Evolutionary conservation across 2,888 invertebrate species (phyloP), one percentile per base, ranked within the genome.

Genomic region (Cryptus armator): DNA sequence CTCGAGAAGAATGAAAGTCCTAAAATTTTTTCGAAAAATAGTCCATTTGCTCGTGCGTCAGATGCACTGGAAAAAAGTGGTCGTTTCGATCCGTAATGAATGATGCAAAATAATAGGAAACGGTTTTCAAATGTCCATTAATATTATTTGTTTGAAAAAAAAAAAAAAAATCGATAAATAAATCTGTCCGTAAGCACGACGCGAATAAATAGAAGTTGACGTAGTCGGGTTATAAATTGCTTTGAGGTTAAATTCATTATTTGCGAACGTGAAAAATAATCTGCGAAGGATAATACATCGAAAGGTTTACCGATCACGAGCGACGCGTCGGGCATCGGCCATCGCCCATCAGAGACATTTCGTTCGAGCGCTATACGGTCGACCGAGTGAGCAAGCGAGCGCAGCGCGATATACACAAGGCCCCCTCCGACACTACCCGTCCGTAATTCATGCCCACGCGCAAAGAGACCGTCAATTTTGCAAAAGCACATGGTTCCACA

Each of bases 401-500:
- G 16, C 72, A 4, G 44, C 37, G 43, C 72, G 2, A 43, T 56
- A 59, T 72, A 32, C 56, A 29, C 56, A 5, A 53, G 64, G 53
- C 48, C 37, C 59, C 83, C 62, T 32, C 56, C 43, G 83, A 74
- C 53, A 71, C 64, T 53, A 66, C 81, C 86, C 80, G 83, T 84
- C 66, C 72, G 84, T 90, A 91, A 90, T 91, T 90, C 88, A 88
- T 89, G 86, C 88, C 85, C 86, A 83, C 88, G 89, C 87, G 89
- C 87, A 89, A 78, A 81, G 89, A 89, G 88, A 90, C 89, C 87
- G 88, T 86, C 90, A 90, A 90, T 90, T 90, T 90, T 84, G 75
- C 89, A 87, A 89, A 88, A 89, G 89, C 90, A 90, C 90, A 90
- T 90, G 89, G 89, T 89, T 88, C 89, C 88, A 87, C 89, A 87